Base-by-base conservation (phyloP, 1,140 invertebrate species). In the Euwallacea similis region DNA sequence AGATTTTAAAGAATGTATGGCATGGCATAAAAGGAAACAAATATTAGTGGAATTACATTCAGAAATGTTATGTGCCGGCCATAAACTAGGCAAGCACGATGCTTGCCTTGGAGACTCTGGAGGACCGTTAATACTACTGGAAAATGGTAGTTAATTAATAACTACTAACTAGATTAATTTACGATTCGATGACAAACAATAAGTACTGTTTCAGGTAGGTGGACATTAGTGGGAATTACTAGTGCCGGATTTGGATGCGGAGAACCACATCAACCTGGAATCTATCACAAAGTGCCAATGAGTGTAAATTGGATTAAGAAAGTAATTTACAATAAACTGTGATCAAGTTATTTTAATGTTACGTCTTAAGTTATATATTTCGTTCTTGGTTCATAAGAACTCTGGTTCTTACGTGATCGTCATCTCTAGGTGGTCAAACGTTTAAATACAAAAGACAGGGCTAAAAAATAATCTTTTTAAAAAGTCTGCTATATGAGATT, bases 211-310 rank as follows among this genome's bases (percentile, higher is more conserved):
- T 41, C 84, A 70, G 87, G 90, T 0, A 83, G 87, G 10, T 96
- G 91, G 87, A 91, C 90, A 63, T 82, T 95, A 33, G 89, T 90
- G 7, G 94, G 93, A 11, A 93, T 96, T 53, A 94, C 93, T 0
- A 93, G 91, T 59, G 92, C 92, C 0, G 92, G 92, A 7, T 94
- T 94, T 79, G 92, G 92, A 6, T 94, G 92, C 82, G 92, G 92
- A 0, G 90, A 93, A 8, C 90, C 93, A 77, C 90, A 91, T 74
- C 92, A 94, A 79, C 92, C 92, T 0, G 91, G 91, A n/a, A 93
- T 93, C 74, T 93, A 93, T 81, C 91, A 93, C 80, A 90, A 90
- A 79, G 86, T 93, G 2, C 85, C 89, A 70, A 86, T 87, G 71
- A 92, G 91, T 33, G 82, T 88, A 7, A 83, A 86, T 65, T 93